A percentile compares a stretch with the other conserved stretches of the same genome.
Conservation (phyloP, 1,140 invertebrate genomes). For the Aricia agestis region DNA sequence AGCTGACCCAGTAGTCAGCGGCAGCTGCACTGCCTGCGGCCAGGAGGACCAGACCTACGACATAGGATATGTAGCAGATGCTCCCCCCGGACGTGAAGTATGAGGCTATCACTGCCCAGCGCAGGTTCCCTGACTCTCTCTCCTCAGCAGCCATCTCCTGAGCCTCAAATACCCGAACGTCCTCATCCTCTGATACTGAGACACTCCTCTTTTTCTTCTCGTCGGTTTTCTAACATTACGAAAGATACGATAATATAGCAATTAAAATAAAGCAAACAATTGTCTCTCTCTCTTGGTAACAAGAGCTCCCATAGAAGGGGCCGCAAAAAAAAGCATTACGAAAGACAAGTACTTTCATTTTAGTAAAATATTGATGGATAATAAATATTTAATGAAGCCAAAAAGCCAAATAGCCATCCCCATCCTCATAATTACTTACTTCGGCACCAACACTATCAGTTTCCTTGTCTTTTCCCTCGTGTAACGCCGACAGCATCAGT, state of each 20-base stretch:
- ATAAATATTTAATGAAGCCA: too few relatives aligned
- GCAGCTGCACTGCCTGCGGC: constrained; percentile 74
- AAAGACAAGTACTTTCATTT: too few relatives aligned
- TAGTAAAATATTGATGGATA: too few relatives aligned
- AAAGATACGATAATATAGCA: too few relatives aligned
- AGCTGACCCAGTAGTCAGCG: constrained; percentile 84
- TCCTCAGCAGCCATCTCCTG: constrained; percentile 62
- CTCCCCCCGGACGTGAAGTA: constrained; percentile 76
- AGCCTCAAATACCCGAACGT: constrained; percentile 63
- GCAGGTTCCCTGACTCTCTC: constrained; percentile 78
- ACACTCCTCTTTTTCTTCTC: constrained; percentile 40
- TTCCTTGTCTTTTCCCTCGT: constrained; percentile 59
- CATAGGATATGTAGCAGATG: constrained; percentile 58
- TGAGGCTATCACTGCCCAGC: constrained; percentile 76
- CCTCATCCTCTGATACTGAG: constrained; percentile 55
- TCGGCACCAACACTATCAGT: constrained; percentile 44
- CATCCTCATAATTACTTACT: constrained; percentile 32
- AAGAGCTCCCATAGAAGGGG: too few relatives aligned
- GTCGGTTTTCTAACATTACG: constrained; percentile 33
- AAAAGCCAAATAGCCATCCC: too few relatives aligned
- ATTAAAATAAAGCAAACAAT: too few relatives aligned
- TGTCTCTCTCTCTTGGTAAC: too few relatives aligned
- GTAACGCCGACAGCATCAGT: constrained; percentile 73
- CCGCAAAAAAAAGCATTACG: too few relatives aligned
- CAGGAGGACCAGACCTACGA: constrained; percentile 66